Evolutionary conservation across 2,888 invertebrate species (phyloP), one percentile per base, ranked within the genome.

Genomic region (Beris chalybata): DNA sequence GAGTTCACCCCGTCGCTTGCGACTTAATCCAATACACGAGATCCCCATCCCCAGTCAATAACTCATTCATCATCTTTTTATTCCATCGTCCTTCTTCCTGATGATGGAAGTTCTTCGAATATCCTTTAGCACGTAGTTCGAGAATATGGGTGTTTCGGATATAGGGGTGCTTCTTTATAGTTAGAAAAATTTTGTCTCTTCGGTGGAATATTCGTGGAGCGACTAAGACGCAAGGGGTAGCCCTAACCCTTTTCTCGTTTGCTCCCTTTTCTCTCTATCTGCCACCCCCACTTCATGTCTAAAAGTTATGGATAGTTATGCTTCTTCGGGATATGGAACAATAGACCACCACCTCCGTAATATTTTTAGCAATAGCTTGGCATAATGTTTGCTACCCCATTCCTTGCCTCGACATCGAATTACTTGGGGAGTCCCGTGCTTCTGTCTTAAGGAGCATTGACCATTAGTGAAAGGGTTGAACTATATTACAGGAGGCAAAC

Each of bases 381-480:
- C n/a, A 11, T 48, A 15, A n/a, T 6, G n/a, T 48, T 15, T 4
- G n/a, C n/a, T 45, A 11, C 11, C 11, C 45, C 45, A 45, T 45
- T 45, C 45, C 45, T 12, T 45, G n/a, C 15, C 48, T 9, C 48
- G 6, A 6, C 48, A n/a, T 15, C 48, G 13, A n/a, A 38, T 9
- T 38, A 38, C 38, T 38, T 38, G 9, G 38, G 38, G 38, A 38
- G 38, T 38, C 38, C 38, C 3, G 38, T 38, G 7, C 38, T 38
- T 7, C 38, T 38, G 38, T 38, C 9, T 38, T 38, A n/a, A 12
- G 15, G 50, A 50, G 50, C 29, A 29, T 38, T 52, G 52, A 50
- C 61, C 61, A 61, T 61, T 61, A 61, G 52, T 30, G 61, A 61
- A 61, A 61, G 61, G 61, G 61, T 61, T 61, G 22, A 61, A 61